Percentiles rank a stretch among this genome's conserved stretches.
Evolutionary conservation across 2,113 vertebrate species (phyloP).

Genomic region (Chaetops frenatus): DNA sequence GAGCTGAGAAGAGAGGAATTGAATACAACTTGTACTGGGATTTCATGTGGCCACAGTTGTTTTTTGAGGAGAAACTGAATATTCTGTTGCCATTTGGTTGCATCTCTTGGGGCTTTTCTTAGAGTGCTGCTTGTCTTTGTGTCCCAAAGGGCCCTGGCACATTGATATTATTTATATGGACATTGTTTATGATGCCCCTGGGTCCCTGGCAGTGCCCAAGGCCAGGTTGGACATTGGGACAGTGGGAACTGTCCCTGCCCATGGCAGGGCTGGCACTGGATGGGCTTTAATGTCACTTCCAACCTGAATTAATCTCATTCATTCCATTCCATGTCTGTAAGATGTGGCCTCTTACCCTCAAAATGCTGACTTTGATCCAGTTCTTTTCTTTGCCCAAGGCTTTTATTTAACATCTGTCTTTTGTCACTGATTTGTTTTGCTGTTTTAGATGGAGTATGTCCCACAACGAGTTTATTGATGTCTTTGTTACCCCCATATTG

Average conservation of each 20-base stretch:
- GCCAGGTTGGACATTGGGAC: background rate
- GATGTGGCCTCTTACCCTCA: background rate
- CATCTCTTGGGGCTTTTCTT: background rate
- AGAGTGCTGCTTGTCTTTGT: background rate
- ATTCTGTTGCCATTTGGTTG: background rate
- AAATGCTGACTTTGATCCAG: background rate
- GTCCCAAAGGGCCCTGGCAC: background rate
- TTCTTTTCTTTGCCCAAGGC: background rate
- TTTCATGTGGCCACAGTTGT: background rate
- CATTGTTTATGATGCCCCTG: background rate
- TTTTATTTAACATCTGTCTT: background rate
- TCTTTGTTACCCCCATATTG: too few species aligned
- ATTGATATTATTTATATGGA: background rate
- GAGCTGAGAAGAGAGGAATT: background rate
- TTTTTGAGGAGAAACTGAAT: background rate
- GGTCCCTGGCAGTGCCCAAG: background rate
- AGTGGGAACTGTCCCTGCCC: background rate
- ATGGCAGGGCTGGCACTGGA: background rate
- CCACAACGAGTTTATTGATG: rapidly evolving
- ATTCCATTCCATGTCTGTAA: background rate
- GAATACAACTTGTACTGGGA: background rate
- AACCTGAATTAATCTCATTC: too few species aligned
- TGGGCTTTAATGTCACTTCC: background rate
- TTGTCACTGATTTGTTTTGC: background rate
- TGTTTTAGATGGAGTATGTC: background rate